phyloP scores from a whole-genome alignment of 2,888 invertebrate genomes.

The Drosophila anomelani region DNA sequence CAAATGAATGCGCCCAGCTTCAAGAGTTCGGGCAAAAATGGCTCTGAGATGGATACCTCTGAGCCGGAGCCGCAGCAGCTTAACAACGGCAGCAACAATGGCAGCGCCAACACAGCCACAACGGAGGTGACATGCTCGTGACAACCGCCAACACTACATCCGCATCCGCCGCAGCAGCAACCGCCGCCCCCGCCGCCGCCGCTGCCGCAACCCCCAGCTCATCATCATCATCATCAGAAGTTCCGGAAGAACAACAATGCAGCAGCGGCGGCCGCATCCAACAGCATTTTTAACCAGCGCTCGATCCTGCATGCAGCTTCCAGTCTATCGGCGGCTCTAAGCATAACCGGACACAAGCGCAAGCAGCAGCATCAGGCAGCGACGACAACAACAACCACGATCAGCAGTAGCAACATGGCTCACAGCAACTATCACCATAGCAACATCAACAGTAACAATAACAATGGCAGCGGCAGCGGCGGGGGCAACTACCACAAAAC shows the following conservation, averaged over 20 bases:
- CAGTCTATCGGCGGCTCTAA: constrained; percentile 75
- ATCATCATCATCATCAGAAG: constrained; percentile 80
- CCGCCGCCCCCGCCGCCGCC: constrained; percentile 43
- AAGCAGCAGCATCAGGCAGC: constrained; percentile 55
- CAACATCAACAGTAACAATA: constrained; percentile 57
- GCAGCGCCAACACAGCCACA: constrained; percentile 62
- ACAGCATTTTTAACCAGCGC: constrained; percentile 83
- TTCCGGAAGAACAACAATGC: constrained; percentile 83
- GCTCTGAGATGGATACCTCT: constrained; percentile 57
- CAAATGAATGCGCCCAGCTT: constrained; percentile 75
- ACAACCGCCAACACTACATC: constrained; percentile 79
- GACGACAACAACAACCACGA: constrained; percentile 40
- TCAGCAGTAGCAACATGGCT: constrained; percentile 32
- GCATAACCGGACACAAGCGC: constrained; percentile 77
- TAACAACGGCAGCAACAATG: constrained; percentile 49
- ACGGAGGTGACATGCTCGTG: constrained; percentile 85
- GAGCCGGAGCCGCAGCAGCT: constrained; percentile 52
- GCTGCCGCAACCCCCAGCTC: constrained; percentile 28
- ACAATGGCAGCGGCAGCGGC: constrained; percentile 20
- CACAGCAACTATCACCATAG: constrained; percentile 42
- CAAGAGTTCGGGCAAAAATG: constrained; percentile 61
- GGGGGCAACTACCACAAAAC: constrained; percentile 46
- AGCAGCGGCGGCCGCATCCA: constrained; percentile 82
- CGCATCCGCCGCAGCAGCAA: constrained; percentile 54
- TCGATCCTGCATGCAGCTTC: constrained; percentile 75